A percentile compares a stretch with the other conserved stretches of the same genome.
Conservation (phyloP, 1,140 invertebrate genomes). For the Bombus haemorrhoidalis region DNA sequence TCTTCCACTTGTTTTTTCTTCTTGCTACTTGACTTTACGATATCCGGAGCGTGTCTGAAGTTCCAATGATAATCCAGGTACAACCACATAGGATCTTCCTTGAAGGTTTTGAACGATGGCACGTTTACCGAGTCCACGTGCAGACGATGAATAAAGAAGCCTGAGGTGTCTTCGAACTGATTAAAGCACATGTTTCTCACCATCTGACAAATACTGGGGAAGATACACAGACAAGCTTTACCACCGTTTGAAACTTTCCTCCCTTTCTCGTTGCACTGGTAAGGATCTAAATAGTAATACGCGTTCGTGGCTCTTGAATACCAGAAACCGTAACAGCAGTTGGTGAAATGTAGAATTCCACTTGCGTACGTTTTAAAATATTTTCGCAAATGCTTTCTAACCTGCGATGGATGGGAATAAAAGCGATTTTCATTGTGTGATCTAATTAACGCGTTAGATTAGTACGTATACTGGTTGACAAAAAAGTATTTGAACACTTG, state of each 20-base stretch:
- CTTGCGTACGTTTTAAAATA: conserved; percentile 68
- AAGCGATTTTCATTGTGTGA: not conserved
- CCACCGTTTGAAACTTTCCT: conserved; percentile 60
- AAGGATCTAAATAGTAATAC: conserved; percentile 80
- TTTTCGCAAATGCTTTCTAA: conserved; percentile 65
- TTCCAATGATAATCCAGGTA: conserved; percentile 81
- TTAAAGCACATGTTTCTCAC: conserved; percentile 74
- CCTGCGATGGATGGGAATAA: not conserved
- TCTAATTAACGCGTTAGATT: not conserved
- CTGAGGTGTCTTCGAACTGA: conserved; percentile 68
- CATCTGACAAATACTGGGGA: conserved; percentile 72
- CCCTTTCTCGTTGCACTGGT: conserved; percentile 72
- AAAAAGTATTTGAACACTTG: too few species aligned
- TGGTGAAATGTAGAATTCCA: conserved; percentile 79
- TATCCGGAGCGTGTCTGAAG: conserved; percentile 58
- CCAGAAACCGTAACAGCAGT: conserved; percentile 82
- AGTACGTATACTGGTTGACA: too few species aligned
- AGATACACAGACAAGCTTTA: conserved; percentile 72
- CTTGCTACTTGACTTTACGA: conserved; percentile 32
- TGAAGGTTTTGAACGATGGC: conserved; percentile 57
- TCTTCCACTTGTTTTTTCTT: conserved; percentile 49
- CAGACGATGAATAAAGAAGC: conserved; percentile 78
- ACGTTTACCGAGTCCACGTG: conserved; percentile 77
- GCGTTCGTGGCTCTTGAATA: conserved; percentile 71
- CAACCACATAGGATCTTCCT: conserved; percentile 79